Conservation (phyloP, 2,888 invertebrate genomes). For the Gymnosoma rotundatum region DNA sequence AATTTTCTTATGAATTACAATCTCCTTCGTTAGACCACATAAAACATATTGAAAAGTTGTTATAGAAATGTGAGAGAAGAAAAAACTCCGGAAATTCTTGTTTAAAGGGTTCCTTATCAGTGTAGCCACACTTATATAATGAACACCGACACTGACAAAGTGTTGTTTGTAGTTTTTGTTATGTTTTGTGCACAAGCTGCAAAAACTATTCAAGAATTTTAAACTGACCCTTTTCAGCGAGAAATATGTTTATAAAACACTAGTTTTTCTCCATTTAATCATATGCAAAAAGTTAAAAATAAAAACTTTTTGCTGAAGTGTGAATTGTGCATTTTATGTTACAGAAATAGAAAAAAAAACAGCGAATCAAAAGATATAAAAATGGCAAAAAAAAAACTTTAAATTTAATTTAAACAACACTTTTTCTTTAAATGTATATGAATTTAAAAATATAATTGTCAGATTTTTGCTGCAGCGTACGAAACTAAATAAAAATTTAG, state of each 20-base stretch:
- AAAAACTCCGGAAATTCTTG: slow-evolving; percentile 58
- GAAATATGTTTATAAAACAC: slow-evolving; percentile 31
- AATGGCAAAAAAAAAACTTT: not conserved
- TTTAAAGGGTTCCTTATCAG: slow-evolving; percentile 64
- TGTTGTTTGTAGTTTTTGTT: slow-evolving; percentile 34
- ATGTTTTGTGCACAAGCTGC: slow-evolving; percentile 9
- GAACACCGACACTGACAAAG: slow-evolving; percentile 59
- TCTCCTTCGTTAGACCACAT: slow-evolving; percentile 8
- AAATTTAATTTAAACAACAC: not conserved
- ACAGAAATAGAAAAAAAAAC: slow-evolving; percentile 9
- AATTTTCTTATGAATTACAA: slow-evolving; percentile 17
- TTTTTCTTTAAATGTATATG: slow-evolving; percentile 31
- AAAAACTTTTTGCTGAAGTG: slow-evolving; percentile 73
- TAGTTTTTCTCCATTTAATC: not conserved
- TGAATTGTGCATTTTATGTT: slow-evolving; percentile 78
- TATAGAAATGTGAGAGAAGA: not conserved
- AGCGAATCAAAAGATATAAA: slow-evolving; percentile 35
- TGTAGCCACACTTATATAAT: slow-evolving; percentile 66
- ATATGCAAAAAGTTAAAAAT: slow-evolving; percentile 34
- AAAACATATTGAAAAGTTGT: slow-evolving; percentile 16
- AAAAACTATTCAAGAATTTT: slow-evolving; percentile 35
- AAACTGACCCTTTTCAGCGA: slow-evolving; percentile 46
- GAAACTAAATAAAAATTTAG: not conserved
- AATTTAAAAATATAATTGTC: slow-evolving; percentile 53
- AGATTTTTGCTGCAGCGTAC: slow-evolving; percentile 38